phyloP scores from a whole-genome alignment of 1,140 invertebrate genomes.

The Phthorimaea operculella region DNA sequence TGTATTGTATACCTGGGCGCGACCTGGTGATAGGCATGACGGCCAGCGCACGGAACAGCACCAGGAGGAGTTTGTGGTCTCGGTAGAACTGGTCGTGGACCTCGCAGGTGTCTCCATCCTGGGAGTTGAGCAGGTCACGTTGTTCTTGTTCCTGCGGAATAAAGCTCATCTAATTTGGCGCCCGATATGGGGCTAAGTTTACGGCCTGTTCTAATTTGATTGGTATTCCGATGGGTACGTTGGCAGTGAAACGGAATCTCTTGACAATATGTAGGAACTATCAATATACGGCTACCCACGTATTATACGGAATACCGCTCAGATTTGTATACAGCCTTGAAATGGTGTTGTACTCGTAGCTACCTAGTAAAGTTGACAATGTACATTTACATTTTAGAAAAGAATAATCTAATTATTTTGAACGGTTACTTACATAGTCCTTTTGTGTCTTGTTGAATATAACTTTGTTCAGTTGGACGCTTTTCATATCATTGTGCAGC shows the following conservation, averaged over 20 bases:
- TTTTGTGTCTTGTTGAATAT: constrained; percentile 43
- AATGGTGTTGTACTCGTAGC: too few relatives aligned
- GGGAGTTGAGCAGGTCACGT: constrained; percentile 60
- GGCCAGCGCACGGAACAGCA: constrained; percentile 69
- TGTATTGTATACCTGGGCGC: constrained; percentile 47
- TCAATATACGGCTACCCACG: too few relatives aligned
- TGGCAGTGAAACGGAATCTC: too few relatives aligned
- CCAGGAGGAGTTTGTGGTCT: constrained; percentile 71
- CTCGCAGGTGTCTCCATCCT: constrained; percentile 67
- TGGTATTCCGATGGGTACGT: too few relatives aligned
- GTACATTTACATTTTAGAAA: too few relatives aligned
- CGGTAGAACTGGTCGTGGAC: constrained; percentile 72
- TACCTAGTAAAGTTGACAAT: too few relatives aligned
- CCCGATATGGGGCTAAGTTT: neutral
- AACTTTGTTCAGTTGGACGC: constrained; percentile 34
- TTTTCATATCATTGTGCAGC: constrained; percentile 48
- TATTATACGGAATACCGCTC: too few relatives aligned
- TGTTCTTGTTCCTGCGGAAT: constrained; percentile 46
- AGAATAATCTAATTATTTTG: too few relatives aligned
- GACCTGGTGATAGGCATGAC: constrained; percentile 71
- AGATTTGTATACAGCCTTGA: too few relatives aligned
- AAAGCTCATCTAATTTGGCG: neutral
- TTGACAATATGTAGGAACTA: too few relatives aligned
- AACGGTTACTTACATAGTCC: constrained; percentile 45
- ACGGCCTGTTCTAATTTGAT: neutral